phyloP scores from a whole-genome alignment of 2,113 vertebrate genomes.

The Salvelinus sp. region DNA sequence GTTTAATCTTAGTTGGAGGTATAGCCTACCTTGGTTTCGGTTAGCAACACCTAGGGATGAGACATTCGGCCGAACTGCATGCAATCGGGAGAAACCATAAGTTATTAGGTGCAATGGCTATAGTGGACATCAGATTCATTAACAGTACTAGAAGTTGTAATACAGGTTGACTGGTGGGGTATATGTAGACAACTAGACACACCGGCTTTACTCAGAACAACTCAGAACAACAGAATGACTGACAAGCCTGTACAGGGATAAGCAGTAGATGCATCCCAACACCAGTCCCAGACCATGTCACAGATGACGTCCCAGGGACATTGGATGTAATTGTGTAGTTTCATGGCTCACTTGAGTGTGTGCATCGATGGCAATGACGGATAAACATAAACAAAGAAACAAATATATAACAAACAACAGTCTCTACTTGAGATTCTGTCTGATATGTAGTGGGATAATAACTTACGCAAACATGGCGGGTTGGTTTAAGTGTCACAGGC shows the following conservation, averaged over 20 bases:
- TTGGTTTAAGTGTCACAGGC: slow-evolving; percentile 52
- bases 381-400: slow-evolving; percentile 5
- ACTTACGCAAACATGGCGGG: slow-evolving; percentile 42
- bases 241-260: slow-evolving; percentile 78
- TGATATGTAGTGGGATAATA: slow-evolving; percentile 45
- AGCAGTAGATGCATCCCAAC: slow-evolving; percentile 84
- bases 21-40: slow-evolving; percentile 97
- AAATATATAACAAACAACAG: not conserved
- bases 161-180: not conserved
- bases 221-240: slow-evolving; percentile 79
- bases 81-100: slow-evolving; percentile 91
- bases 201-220: slow-evolving; percentile 71
- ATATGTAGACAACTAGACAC: slow-evolving; percentile 78
- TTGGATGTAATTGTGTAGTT: slow-evolving; percentile 69
- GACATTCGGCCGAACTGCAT: slow-evolving; percentile 97
- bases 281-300: slow-evolving; percentile 30
- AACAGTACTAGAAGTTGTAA: slow-evolving; percentile 46
- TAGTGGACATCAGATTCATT: slow-evolving; percentile 63
- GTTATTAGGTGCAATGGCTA: slow-evolving; percentile 84
- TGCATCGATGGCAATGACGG: slow-evolving; percentile 54
- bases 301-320: slow-evolving; percentile 71
- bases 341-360: slow-evolving; percentile 43
- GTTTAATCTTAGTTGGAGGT: slow-evolving; percentile 69
- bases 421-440: slow-evolving; percentile 15
- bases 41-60: slow-evolving; percentile 99